A percentile compares a stretch with the other conserved stretches of the same genome.
These are phyloP conservation scores for Scelioninae gen. 2 DNA, from an alignment of 2,888 invertebrate species.

Conservation along the genomic window DNA sequence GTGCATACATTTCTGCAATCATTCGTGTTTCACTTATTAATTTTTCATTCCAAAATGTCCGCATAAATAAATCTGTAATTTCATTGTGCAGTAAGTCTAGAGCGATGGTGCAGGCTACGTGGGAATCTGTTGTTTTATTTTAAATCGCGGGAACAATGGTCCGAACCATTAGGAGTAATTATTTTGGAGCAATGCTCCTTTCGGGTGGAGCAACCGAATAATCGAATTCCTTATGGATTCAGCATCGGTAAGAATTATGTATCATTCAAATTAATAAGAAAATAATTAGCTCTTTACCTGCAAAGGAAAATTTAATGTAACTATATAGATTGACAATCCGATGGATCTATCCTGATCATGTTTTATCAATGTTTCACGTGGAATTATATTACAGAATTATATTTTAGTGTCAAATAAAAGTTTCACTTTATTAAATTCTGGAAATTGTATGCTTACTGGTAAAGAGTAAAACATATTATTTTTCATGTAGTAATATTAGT, in stretches of 20 bases:
- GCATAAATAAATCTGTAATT: conserved; percentile 48
- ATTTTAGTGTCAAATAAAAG: no score
- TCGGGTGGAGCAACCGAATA: conserved; percentile 80
- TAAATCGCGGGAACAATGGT: conserved; percentile 91
- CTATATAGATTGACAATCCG: no score
- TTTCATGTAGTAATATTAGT: not conserved
- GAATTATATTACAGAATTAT: no score
- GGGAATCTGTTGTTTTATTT: conserved; percentile 96
- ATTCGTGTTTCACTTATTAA: conserved; percentile 40
- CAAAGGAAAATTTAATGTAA: no score
- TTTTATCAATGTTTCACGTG: no score
- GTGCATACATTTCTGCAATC: conserved; percentile 30
- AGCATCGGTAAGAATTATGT: conserved; percentile 88
- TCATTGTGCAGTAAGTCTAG: conserved; percentile 81
- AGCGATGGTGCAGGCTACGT: conserved; percentile 92
- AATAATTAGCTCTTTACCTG: no score
- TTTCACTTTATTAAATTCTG: no score
- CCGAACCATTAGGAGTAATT: conserved; percentile 90
- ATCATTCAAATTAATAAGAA: no score
- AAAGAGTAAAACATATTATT: no score
- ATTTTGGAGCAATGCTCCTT: conserved; percentile 92
- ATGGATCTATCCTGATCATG: no score
- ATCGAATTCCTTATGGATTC: conserved; percentile 87
- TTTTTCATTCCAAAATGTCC: conserved; percentile 17
- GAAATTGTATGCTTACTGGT: no score